Evolutionary conservation across 1,140 invertebrate genomes (phyloP).

Genomic region (Brachionus paranguensis): DNA sequence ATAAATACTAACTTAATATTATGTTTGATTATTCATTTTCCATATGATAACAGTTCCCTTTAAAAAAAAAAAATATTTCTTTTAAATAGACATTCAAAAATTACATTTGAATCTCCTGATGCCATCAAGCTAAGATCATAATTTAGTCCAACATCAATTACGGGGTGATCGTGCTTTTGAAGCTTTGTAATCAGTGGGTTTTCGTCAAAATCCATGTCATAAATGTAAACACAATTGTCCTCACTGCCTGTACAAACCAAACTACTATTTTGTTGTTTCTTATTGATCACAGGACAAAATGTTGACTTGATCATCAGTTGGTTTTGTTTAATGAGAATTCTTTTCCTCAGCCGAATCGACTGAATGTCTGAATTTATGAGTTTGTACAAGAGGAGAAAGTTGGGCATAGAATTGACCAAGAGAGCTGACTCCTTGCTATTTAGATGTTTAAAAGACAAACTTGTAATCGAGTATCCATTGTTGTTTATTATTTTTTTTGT

Average conservation of each 20-base stretch:
- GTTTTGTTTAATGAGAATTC: constrained; percentile 27
- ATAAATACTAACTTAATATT: background rate
- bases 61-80: background rate
- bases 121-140: constrained; percentile 80
- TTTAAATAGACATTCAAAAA: constrained; percentile 66
- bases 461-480: constrained; percentile 64
- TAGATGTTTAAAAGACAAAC: constrained; percentile 74
- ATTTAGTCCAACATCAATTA: constrained; percentile 76
- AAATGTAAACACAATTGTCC: constrained; percentile 65
- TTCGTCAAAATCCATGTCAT: constrained; percentile 67
- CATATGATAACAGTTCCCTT: constrained; percentile 33
- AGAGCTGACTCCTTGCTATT: constrained; percentile 70
- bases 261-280: constrained; percentile 18
- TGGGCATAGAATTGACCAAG: constrained; percentile 70
- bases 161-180: constrained; percentile 73
- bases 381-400: constrained; percentile 64
- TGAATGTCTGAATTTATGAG: constrained; percentile 6
- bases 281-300: constrained; percentile 27
- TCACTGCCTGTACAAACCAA: constrained; percentile 29
- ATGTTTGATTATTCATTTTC: constrained; percentile 29
- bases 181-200: constrained; percentile 73
- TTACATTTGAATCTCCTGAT: constrained; percentile 73
- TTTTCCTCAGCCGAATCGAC: background rate
- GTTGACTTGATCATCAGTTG: background rate
- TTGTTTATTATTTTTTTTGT: constrained; percentile 55